A percentile compares a stretch with the other conserved stretches of the same genome.
Conservation (phyloP, 2,113 vertebrate genomes). For the Cryptotis parvus region DNA sequence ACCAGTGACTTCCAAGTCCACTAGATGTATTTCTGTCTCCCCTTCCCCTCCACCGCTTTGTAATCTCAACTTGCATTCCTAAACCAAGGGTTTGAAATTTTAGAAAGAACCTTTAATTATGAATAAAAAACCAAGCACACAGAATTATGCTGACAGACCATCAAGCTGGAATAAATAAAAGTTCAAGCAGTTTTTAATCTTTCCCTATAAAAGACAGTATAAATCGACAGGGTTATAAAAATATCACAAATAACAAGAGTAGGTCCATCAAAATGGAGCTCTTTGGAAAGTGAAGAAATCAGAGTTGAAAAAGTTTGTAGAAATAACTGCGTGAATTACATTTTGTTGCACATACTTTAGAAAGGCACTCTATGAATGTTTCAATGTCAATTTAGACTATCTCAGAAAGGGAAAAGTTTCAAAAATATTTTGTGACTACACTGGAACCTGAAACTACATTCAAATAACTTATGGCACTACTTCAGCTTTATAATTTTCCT, state of each 20-base stretch:
- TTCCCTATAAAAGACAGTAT: background rate
- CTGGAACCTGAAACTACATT: conserved; percentile 16
- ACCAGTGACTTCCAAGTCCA: too few relatives aligned
- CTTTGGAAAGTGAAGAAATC: background rate
- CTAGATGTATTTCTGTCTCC: too few relatives aligned
- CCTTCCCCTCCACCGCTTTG: too few relatives aligned
- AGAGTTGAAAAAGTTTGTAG: too few relatives aligned
- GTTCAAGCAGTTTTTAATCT: conserved; percentile 35
- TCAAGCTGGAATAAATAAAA: background rate
- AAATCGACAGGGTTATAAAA: background rate
- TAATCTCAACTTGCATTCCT: too few relatives aligned
- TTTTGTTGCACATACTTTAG: background rate
- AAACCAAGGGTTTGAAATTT: too few relatives aligned
- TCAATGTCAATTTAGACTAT: conserved; percentile 53
- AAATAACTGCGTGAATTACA: background rate
- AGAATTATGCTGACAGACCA: background rate
- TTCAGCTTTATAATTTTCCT: conserved; percentile 40
- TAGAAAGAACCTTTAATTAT: too few relatives aligned
- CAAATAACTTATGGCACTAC: conserved; percentile 29
- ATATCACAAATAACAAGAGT: background rate
- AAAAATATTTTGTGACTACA: conserved; percentile 34
- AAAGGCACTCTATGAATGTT: conserved; percentile 1
- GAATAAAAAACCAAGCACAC: too few relatives aligned
- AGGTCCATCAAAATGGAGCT: background rate
- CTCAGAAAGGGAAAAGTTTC: conserved; percentile 8